Evolutionary conservation across 2,797 vertebrate species (phyloP).

Genomic region (Chiloscyllium punctatum): DNA sequence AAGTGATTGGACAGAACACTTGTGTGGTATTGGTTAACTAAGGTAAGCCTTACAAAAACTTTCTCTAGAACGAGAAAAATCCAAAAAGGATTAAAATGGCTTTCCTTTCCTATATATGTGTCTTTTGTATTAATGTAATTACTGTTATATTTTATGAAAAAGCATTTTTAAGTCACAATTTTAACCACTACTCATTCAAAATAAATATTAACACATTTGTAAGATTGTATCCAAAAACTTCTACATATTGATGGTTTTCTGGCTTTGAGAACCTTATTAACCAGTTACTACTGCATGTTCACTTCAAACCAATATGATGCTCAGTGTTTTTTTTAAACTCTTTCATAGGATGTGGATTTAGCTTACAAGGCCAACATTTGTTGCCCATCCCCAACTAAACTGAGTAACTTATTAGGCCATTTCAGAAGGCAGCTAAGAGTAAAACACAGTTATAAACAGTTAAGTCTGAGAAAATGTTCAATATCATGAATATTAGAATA

Average conservation of each 20-base stretch:
- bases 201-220: neutral
- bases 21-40: neutral
- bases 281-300: neutral
- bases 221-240: neutral
- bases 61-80: neutral
- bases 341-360: too few species aligned
- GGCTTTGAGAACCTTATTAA: neutral
- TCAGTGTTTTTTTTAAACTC: neutral
- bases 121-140: neutral
- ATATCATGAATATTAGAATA: neutral
- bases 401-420: too few species aligned
- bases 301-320: neutral
- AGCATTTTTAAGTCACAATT: neutral
- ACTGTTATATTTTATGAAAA: neutral
- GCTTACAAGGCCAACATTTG: too few species aligned
- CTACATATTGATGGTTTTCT: neutral
- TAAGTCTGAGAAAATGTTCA: neutral
- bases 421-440: too few species aligned
- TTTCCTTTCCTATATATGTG: neutral
- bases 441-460: neutral
- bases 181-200: neutral
- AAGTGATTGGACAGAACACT: constrained; percentile 16
- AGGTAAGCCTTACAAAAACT: neutral
- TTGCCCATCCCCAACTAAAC: too few species aligned
- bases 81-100: neutral